These are phyloP conservation scores for Acromyrmex echinatior DNA, from an alignment of 1,140 invertebrate genomes.

Conservation along the genomic window DNA sequence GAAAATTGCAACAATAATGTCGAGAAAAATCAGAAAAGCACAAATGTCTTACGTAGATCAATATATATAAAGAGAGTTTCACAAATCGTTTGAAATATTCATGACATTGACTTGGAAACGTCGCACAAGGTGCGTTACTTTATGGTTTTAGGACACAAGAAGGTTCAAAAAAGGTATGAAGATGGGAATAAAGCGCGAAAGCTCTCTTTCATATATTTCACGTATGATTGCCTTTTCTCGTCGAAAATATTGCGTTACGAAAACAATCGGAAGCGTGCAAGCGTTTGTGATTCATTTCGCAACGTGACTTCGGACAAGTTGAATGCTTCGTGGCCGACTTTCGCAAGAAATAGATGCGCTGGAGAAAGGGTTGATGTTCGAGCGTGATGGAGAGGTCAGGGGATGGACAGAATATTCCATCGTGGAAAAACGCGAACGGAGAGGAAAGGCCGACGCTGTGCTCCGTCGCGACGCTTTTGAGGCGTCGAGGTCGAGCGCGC, in stretches of 20 bases:
- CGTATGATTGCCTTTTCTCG: constrained; percentile 1
- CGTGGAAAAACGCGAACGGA: constrained; percentile 59
- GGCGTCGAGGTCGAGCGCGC: constrained; percentile 43
- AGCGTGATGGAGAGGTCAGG: constrained; percentile 29
- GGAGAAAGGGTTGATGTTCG: constrained; percentile 36
- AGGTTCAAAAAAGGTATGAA: not conserved
- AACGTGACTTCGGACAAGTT: constrained; percentile 66
- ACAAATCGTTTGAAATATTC: constrained; percentile 52
- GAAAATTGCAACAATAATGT: not conserved
- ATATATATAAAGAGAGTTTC: constrained; percentile 7
- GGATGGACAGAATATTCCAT: constrained; percentile 65
- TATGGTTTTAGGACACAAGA: not conserved
- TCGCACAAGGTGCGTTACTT: constrained; percentile 5
- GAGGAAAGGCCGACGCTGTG: constrained; percentile 13
- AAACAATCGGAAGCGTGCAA: constrained; percentile 58
- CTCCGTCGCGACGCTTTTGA: constrained; percentile 63
- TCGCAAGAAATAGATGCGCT: constrained; percentile 31
- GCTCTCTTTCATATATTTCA: constrained; percentile 27
- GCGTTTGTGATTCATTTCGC: constrained; percentile 67
- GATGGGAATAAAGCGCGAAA: not conserved
- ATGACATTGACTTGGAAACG: constrained; percentile 30
- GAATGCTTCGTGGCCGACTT: constrained; percentile 69
- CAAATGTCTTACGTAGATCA: not conserved
- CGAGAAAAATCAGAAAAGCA: not conserved
- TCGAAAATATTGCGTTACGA: constrained; percentile 48